A percentile compares a stretch with the other conserved stretches of the same genome.
These are phyloP conservation scores for Pecten maximus DNA, from an alignment of 2,888 invertebrate species.

Conservation along the genomic window DNA sequence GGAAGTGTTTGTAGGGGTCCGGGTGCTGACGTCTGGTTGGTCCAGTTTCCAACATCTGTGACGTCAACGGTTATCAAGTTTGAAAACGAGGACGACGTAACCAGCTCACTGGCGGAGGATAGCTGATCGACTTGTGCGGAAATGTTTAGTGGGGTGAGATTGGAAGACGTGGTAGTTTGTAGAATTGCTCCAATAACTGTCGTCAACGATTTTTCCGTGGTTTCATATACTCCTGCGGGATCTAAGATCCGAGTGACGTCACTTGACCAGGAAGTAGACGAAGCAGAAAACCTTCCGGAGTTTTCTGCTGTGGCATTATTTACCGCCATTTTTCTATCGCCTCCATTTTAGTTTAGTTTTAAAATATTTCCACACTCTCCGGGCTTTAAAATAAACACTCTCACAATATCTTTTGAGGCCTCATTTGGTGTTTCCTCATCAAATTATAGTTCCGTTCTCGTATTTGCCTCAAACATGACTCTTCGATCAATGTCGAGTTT, in stretches of 20 bases:
- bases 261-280: constrained; percentile 11
- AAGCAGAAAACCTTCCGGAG: not conserved
- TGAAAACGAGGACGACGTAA: not conserved
- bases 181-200: not conserved
- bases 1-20: constrained; percentile 29
- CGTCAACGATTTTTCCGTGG: not conserved
- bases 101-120: not conserved
- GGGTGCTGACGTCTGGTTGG: not conserved
- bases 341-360: constrained; percentile 9
- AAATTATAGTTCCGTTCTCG: not conserved
- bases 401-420: not conserved
- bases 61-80: not conserved
- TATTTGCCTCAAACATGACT: not conserved
- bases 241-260: not conserved
- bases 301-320: constrained; percentile 13
- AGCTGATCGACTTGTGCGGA: not conserved
- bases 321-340: constrained; percentile 18
- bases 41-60: constrained; percentile 20
- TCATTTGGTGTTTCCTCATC: not conserved
- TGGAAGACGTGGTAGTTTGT: not conserved
- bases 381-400: not conserved
- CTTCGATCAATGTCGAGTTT: not conserved
- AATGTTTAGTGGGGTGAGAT: not conserved
- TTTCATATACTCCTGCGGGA: not conserved
- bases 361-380: not conserved